Conservation (phyloP, 2,113 vertebrate species). For the Aegotheles bennettii region DNA sequence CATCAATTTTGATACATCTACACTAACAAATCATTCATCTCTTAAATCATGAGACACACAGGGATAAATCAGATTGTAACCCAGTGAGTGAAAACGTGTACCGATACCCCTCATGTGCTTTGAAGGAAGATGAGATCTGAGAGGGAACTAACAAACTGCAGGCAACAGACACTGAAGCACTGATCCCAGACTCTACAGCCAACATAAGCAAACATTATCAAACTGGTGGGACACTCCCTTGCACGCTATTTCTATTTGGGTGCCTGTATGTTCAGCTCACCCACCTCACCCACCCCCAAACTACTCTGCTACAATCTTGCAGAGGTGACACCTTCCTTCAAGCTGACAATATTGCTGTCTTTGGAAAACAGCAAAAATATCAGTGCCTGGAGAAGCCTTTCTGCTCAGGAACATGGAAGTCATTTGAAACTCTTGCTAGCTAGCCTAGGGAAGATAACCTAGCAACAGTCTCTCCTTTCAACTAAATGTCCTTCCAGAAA, state of each 20-base stretch:
- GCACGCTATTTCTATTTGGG: neutral
- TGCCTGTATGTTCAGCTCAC: neutral
- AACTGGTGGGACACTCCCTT: neutral
- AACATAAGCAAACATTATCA: rapidly evolving
- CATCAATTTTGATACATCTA: neutral
- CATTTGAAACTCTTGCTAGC: neutral
- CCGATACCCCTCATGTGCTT: neutral
- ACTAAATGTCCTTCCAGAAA: neutral
- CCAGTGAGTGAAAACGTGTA: neutral
- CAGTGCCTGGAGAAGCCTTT: neutral
- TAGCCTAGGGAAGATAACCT: neutral
- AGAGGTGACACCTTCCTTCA: neutral
- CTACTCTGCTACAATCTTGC: neutral
- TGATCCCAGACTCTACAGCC: neutral
- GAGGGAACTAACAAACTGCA: neutral
- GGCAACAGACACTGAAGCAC: neutral
- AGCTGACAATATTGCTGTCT: neutral
- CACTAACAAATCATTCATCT: neutral
- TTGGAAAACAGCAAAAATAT: neutral
- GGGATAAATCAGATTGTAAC: neutral
- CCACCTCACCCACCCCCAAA: neutral
- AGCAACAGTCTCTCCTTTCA: neutral
- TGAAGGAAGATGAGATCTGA: neutral
- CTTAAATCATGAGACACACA: neutral
- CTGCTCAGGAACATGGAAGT: neutral